These are phyloP conservation scores for Aphidoletes aphidimyza DNA, from an alignment of 2,888 invertebrate genomes.

Conservation along the genomic window DNA sequence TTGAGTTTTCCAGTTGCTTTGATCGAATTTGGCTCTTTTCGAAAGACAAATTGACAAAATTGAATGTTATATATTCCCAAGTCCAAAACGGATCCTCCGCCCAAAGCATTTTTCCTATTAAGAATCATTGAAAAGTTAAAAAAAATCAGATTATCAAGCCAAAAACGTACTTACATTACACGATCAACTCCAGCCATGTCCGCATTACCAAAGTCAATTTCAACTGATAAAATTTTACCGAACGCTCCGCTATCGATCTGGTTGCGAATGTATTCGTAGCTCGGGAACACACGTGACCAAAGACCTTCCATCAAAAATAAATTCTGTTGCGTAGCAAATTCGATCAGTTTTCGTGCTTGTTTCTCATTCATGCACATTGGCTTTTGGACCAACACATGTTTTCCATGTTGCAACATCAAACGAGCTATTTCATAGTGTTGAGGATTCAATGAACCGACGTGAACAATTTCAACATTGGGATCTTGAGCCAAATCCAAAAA, in stretches of 20 bases:
- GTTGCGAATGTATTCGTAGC: conserved; percentile 76
- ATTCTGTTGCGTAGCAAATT: conserved; percentile 76
- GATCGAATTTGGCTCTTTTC: conserved; percentile 67
- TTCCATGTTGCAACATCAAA: conserved; percentile 81
- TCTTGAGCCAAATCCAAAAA: conserved; percentile 81
- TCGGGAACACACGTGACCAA: conserved; percentile 89
- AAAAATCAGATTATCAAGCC: neutral
- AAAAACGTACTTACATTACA: conserved; percentile 65
- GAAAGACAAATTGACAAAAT: conserved; percentile 75
- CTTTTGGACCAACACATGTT: conserved; percentile 91
- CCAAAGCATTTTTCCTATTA: conserved; percentile 74
- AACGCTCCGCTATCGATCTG: conserved; percentile 74
- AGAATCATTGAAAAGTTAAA: neutral
- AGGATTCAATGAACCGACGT: conserved; percentile 82
- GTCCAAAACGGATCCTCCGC: conserved; percentile 83
- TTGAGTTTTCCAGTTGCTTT: conserved; percentile 74
- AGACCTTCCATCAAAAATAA: conserved; percentile 88
- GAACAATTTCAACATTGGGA: conserved; percentile 70
- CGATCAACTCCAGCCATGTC: conserved; percentile 69
- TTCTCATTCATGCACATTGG: conserved; percentile 84
- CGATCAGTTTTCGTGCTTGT: conserved; percentile 76
- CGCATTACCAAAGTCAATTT: conserved; percentile 76
- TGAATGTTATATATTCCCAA: conserved; percentile 82
- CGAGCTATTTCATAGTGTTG: conserved; percentile 78
- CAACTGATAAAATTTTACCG: conserved; percentile 77